A percentile compares a stretch with the other conserved stretches of the same genome.
phyloP scores from a whole-genome alignment of 53 echinoderm and acorn worm genomes.

The Apostichopus leukothele region DNA sequence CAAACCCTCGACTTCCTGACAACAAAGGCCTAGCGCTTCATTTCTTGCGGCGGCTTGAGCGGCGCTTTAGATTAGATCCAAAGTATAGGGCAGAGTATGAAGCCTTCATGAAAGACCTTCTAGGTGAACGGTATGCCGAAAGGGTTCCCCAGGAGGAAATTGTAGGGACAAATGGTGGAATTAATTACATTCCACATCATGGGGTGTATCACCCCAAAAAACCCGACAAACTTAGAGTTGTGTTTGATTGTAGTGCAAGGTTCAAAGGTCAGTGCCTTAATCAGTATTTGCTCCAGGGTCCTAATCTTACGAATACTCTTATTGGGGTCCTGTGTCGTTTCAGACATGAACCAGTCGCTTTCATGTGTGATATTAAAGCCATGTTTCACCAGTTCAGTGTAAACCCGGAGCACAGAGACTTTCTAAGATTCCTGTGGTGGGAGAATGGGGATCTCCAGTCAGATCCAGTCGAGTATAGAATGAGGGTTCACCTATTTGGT shows the following conservation, averaged over 20 bases:
- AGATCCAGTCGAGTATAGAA: slow-evolving; percentile 55
- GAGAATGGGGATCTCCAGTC: slow-evolving; percentile 44
- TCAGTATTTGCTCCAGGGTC: not conserved
- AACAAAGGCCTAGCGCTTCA: slow-evolving; percentile 41
- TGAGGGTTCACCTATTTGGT: not conserved
- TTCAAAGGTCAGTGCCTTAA: not conserved
- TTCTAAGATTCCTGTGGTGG: slow-evolving; percentile 73
- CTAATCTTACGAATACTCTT: not conserved
- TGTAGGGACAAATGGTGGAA: not conserved
- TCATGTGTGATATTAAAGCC: slow-evolving; percentile 53
- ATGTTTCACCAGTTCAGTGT: slow-evolving; percentile 68
- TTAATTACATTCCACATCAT: not conserved
- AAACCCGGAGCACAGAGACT: slow-evolving; percentile 51
- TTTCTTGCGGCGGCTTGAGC: slow-evolving; percentile 42
- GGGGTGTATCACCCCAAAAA: no score
- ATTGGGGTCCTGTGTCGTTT: not conserved
- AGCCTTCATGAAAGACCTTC: slow-evolving; percentile 52
- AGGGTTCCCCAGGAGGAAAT: slow-evolving; percentile 2
- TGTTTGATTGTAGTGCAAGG: no score
- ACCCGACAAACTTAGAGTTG: no score
- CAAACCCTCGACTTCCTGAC: slow-evolving; percentile 42
- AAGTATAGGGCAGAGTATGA: slow-evolving; percentile 43
- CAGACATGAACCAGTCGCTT: not conserved
- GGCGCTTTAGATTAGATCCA: slow-evolving; percentile 36
- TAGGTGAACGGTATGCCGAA: slow-evolving; percentile 51